These are phyloP conservation scores for Synanthedon andrenaeformis DNA, from an alignment of 2,888 invertebrate genomes.

Conservation along the genomic window DNA sequence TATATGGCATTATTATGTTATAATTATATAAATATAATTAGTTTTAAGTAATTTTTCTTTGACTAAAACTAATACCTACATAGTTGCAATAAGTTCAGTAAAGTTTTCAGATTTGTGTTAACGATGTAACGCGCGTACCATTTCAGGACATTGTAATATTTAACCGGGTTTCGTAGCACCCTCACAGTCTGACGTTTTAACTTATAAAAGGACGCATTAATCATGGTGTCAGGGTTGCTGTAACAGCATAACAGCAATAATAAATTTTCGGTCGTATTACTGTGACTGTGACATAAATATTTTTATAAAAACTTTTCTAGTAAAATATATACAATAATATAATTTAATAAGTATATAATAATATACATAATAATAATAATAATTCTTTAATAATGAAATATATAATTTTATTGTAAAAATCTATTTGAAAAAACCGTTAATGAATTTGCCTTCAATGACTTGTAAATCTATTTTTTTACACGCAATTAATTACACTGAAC, in stretches of 20 bases:
- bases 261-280: background rate
- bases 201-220: slow-evolving; percentile 42
- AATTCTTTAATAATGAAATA: no score
- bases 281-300: background rate
- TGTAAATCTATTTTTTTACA: no score
- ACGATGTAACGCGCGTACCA: slow-evolving; percentile 20
- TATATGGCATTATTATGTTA: no score
- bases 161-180: slow-evolving; percentile 31
- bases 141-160: slow-evolving; percentile 17
- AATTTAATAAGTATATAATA: no score
- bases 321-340: no score
- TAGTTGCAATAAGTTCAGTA: background rate
- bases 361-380: no score
- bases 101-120: slow-evolving; percentile 11
- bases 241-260: slow-evolving; percentile 11
- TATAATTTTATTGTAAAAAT: background rate
- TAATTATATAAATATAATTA: no score
- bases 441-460: no score
- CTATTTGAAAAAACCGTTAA: no score
- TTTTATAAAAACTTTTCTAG: background rate
- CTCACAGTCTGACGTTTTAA: slow-evolving; percentile 27
- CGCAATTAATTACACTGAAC: no score
- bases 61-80: no score
- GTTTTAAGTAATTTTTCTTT: no score
- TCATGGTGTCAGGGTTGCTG: slow-evolving; percentile 14